Base-by-base conservation (phyloP, 2,113 vertebrate genomes). In the Coregonus clupeaformis region DNA sequence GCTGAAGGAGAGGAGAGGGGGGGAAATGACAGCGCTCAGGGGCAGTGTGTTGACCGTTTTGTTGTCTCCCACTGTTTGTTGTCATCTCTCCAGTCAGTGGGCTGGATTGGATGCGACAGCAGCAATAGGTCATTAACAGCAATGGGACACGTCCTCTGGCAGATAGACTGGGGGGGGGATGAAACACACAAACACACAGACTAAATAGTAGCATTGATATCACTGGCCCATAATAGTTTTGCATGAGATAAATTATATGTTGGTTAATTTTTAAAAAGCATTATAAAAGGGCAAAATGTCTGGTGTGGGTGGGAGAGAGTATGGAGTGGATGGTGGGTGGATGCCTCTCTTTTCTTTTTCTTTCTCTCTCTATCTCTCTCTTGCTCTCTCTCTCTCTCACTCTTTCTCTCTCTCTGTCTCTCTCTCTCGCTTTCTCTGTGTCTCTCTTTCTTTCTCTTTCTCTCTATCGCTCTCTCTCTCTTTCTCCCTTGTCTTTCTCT, bases 61-160 rank as follows among this genome's bases (percentile, higher is more conserved):
- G 92, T 89, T 87, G 82, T 91, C 88, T 90, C 93, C 90, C 89
- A 89, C 94, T 91, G 93, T 90, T 92, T 82, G 77, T 90, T 93
- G 90, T 92, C 92, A 93, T 94, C 93, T 92, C 92, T 90, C 87
- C 91, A 91, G 92, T 89, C 91, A 89, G 84, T 90, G 89, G 93
- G 90, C 90, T 92, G 92, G 86, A 92, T 68, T 93, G 92, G 92
- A 89, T 93, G 89, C 82, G 85, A 85, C 85, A 81, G 87, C 92
- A 86, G 87, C 90, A 91, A 88, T 80, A 92, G 49, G 49, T 93
- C 92, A 90, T 94, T 94, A 94, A 88, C 91, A 89, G 90, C 92
- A 90, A 92, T 52, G 77, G 86, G 88, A 74, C 88, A 89, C 87
- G 88, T 85, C 86, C 81, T 89, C 84, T 80, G 89, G 89, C 83